Percentiles rank a stretch among this genome's conserved stretches.
phyloP scores from a whole-genome alignment of 2,113 vertebrate species.

The Xyrauchen texanus region DNA sequence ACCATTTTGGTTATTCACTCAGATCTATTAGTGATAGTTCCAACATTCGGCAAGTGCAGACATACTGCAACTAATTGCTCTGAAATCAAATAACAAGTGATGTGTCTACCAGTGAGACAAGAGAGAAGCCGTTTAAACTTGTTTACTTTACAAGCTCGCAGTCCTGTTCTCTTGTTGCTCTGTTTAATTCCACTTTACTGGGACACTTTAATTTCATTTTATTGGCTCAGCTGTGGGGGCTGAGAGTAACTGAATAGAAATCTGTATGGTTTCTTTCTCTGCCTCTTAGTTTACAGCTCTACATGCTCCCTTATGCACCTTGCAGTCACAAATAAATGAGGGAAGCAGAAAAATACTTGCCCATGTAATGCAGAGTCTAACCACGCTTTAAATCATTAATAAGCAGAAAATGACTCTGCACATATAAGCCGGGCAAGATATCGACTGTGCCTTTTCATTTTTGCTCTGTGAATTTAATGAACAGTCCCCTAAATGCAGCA shows the following conservation, averaged over 20 bases:
- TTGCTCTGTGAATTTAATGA: conserved; percentile 40
- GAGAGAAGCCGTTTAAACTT: conserved; percentile 14
- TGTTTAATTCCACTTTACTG: conserved; percentile 33
- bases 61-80: background rate
- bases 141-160: conserved; percentile 14
- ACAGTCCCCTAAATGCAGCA: background rate
- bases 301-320: background rate
- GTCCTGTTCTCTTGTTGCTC: too few relatives aligned
- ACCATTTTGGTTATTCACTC: conserved; percentile 8
- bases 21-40: background rate
- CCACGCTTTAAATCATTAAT: conserved; percentile 52
- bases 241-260: conserved; percentile 36
- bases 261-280: conserved; percentile 1
- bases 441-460: conserved; percentile 34
- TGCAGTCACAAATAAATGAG: conserved; percentile 40
- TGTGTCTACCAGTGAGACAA: background rate
- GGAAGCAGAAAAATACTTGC: conserved; percentile 3
- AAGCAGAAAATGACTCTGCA: conserved; percentile 47
- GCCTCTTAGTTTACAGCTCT: background rate
- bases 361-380: conserved; percentile 21
- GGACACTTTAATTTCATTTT: conserved; percentile 27
- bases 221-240: conserved; percentile 34
- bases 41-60: background rate
- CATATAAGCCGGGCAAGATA: conserved; percentile 46
- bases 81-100: background rate